These are phyloP conservation scores for Tenualosa ilisha DNA, from an alignment of 2,797 vertebrate genomes.

Conservation along the genomic window DNA sequence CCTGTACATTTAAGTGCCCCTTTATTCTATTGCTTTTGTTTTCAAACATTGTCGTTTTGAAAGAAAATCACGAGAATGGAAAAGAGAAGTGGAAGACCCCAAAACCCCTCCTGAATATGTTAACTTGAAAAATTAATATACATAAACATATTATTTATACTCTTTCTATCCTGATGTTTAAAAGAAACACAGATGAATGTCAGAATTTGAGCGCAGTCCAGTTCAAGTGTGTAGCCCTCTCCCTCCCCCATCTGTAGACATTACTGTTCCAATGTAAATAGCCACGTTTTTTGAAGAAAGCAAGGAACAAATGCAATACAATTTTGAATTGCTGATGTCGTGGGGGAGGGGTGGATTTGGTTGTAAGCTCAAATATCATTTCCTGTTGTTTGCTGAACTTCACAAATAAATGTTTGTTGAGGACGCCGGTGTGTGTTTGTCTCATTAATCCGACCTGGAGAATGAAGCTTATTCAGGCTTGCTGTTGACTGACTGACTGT, in stretches of 20 bases:
- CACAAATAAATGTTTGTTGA: conserved; percentile 76
- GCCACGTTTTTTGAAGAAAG: conserved; percentile 55
- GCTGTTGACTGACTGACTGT: neutral
- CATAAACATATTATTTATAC: conserved; percentile 62
- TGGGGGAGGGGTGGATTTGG: conserved; percentile 29
- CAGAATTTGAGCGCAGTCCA: conserved; percentile 60
- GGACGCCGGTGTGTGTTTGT: conserved; percentile 43
- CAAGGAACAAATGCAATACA: conserved; percentile 36
- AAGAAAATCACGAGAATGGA: conserved; percentile 58
- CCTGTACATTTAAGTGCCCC: conserved; percentile 67
- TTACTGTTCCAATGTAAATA: conserved; percentile 68
- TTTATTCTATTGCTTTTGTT: conserved; percentile 52
- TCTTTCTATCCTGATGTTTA: conserved; percentile 59
- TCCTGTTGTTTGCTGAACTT: conserved; percentile 74
- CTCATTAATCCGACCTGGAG: neutral
- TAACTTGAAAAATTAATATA: conserved; percentile 58
- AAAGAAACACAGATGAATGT: conserved; percentile 73
- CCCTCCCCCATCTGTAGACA: conserved; percentile 56
- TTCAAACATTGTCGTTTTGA: conserved; percentile 55
- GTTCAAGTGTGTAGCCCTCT: conserved; percentile 73
- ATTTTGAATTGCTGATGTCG: conserved; percentile 34
- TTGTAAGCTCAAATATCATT: conserved; percentile 66
- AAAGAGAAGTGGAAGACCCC: conserved; percentile 47
- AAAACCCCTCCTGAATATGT: conserved; percentile 52
- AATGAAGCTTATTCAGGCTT: neutral